Base-by-base conservation (phyloP, 2,888 invertebrate genomes). In the Diadromus collaris region DNA sequence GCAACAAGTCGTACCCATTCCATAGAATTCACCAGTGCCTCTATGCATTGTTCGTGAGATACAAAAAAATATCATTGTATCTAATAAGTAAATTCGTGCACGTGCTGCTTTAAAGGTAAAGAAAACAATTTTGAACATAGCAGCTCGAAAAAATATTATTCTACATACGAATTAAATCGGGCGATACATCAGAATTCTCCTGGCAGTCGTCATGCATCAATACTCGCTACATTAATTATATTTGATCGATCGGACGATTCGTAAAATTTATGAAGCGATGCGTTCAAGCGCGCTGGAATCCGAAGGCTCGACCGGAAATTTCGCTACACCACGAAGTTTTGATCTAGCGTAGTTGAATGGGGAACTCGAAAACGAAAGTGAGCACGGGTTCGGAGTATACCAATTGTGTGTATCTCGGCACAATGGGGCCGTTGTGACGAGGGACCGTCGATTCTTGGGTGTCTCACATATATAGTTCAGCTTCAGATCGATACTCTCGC, bases 251-350 rank as follows among this genome's bases (percentile, higher is more conserved):
- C 32, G 51, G 51, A 9, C 21, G 51, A n/a, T 51, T 51, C 34
- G 65, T 38, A 34, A 48, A 34, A 13, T 24, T 13, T 6, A 21
- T 21, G 34, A 58, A 13, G 51, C n/a, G 54, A 46, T 19, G 19
- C 7, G n/a, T 1, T 3, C 51, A 74, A 58, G 48, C 29, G 70
- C 63, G 54, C 64, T 76, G 74, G 75, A 70, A 74, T 78, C 78
- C 69, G 76, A 51, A 70, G 76, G 41, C 73, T 73, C 69, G 75
- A 69, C 74, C 79, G 80, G 1, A 64, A 46, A 60, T 51, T 13
- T 24, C 10, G 19, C 5, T 10, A 13, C 21, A 51, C 51, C 4
- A 21, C 51, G 21, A 51, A 21, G 21, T 7, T 21, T 51, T 21
- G 48, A 10, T 48, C 48, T 21, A 10, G 51, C 3, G 10, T 21